phyloP scores from a whole-genome alignment of 2,797 vertebrate species.

The Bradypus variegatus region DNA sequence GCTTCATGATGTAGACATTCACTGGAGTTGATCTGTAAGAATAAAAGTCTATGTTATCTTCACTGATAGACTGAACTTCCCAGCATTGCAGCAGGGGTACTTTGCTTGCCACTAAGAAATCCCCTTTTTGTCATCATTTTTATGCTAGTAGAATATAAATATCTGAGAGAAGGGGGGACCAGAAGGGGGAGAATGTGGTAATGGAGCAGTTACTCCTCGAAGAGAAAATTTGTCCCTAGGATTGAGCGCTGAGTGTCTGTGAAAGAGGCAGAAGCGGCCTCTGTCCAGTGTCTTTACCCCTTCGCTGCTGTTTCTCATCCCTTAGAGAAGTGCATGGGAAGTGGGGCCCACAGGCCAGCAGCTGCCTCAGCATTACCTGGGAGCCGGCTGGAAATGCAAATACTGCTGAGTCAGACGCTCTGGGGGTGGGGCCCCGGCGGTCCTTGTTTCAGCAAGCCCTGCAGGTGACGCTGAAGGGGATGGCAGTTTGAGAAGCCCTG shows the following conservation, averaged over 20 bases:
- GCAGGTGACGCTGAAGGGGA: background rate
- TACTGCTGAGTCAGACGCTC: background rate
- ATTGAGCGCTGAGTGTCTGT: background rate
- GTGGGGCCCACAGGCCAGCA: background rate
- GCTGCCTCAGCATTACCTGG: too few relatives aligned
- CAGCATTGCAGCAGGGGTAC: background rate
- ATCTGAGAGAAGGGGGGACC: background rate
- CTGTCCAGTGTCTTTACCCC: background rate
- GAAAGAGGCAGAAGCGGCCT: background rate
- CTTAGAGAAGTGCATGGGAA: background rate
- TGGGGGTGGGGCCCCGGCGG: background rate
- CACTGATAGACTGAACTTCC: background rate
- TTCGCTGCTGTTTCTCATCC: background rate
- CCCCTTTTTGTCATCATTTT: background rate
- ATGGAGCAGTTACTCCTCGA: background rate
- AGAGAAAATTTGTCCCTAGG: background rate
- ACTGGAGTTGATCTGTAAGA: background rate
- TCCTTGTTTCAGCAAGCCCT: background rate
- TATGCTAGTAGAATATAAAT: background rate
- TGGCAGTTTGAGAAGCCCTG: background rate
- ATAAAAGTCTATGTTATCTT: background rate
- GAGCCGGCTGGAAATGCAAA: background rate
- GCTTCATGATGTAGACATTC: background rate
- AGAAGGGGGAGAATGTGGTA: background rate
- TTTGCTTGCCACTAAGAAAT: background rate